phyloP scores from a whole-genome alignment of 2,113 vertebrate genomes.

The Numenius arquata region DNA sequence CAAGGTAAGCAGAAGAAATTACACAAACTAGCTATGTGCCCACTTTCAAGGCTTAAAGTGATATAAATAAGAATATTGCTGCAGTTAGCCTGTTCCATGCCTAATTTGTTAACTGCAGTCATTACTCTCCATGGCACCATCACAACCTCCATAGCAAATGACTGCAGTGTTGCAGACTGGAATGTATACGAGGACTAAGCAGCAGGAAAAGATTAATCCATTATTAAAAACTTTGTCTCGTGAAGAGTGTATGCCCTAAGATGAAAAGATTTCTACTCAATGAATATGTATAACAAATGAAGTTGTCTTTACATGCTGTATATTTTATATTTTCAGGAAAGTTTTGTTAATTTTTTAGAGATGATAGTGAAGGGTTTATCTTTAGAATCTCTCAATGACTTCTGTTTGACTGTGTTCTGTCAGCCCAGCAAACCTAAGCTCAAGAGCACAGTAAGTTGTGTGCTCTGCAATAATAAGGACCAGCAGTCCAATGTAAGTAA shows the following conservation, averaged over 20 bases:
- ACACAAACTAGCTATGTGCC: neutral
- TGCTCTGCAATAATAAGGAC: neutral
- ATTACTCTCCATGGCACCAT: neutral
- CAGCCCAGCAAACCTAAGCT: neutral
- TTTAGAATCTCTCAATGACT: neutral
- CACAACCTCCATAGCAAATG: neutral
- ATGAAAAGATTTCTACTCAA: neutral
- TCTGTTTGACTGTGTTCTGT: neutral
- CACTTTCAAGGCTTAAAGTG: neutral
- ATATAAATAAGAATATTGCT: neutral
- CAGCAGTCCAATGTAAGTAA: neutral
- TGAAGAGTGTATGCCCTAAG: neutral
- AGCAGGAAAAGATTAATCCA: neutral
- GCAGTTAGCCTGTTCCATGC: neutral
- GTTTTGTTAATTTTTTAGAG: neutral
- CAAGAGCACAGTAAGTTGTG: neutral
- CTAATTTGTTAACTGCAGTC: constrained; percentile 10
- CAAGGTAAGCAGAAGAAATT: neutral
- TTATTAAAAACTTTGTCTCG: neutral
- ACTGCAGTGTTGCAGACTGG: neutral
- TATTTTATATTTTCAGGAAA: neutral
- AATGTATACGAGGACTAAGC: neutral
- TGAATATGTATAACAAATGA: neutral
- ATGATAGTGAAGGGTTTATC: neutral
- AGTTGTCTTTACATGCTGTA: neutral